These are phyloP conservation scores for Heliconius ethilla DNA, from an alignment of 2,888 invertebrate genomes.

Conservation along the genomic window DNA sequence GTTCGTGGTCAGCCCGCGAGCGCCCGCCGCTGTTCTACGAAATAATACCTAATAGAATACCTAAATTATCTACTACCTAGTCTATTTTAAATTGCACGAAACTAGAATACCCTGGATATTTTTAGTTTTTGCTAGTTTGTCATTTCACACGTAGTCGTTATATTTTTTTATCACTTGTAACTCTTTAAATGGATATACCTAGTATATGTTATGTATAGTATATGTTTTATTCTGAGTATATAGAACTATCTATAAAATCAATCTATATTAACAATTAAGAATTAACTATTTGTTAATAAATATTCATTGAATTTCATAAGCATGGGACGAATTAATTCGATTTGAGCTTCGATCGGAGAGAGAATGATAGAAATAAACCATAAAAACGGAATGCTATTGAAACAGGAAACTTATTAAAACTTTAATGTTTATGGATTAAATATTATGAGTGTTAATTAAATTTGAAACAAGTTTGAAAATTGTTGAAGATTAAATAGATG, in stretches of 20 bases:
- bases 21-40: slow-evolving; percentile 26
- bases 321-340: slow-evolving; percentile 22
- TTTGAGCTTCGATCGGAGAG: slow-evolving; percentile 6
- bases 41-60: slow-evolving; percentile 32
- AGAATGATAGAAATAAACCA: slow-evolving; percentile 8
- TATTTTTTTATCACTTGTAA: neutral
- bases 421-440: slow-evolving; percentile 13
- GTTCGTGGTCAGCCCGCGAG: slow-evolving; percentile 60
- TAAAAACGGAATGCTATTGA: slow-evolving; percentile 14
- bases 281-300: slow-evolving; percentile 22
- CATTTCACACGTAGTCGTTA: neutral
- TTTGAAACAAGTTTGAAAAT: slow-evolving; percentile 5
- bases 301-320: slow-evolving; percentile 26
- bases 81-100: slow-evolving; percentile 22
- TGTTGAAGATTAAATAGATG: slow-evolving; percentile 4
- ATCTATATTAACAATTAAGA: slow-evolving; percentile 22
- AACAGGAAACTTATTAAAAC: slow-evolving; percentile 19
- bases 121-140: slow-evolving; percentile 1
- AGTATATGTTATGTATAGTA: neutral
- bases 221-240: neutral
- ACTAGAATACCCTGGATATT: neutral
- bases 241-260: slow-evolving; percentile 15
- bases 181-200: neutral
- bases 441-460: slow-evolving; percentile 15
- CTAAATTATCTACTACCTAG: slow-evolving; percentile 16